A percentile compares a stretch with the other conserved stretches of the same genome.
Evolutionary conservation across 2,888 invertebrate genomes (phyloP).

Genomic region (Busseola fusca): DNA sequence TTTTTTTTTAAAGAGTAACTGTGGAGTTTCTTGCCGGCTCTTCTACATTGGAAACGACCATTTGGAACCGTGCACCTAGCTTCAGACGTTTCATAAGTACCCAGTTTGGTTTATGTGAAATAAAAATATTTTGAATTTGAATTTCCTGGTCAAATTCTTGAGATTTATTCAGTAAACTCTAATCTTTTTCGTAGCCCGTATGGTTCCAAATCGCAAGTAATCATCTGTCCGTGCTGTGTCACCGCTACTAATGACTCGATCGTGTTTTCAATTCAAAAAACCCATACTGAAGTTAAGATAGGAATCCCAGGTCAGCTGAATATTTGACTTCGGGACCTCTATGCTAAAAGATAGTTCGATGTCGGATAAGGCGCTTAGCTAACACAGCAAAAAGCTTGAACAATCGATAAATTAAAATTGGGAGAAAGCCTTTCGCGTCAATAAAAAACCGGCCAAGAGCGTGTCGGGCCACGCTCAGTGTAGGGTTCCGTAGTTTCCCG

Average conservation of each 20-base stretch:
- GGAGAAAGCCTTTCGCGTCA: not conserved
- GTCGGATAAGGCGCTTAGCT: not conserved
- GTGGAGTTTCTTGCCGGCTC: no score
- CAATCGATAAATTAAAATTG: not conserved
- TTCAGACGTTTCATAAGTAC: no score
- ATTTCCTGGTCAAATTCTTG: not conserved
- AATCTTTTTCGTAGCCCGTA: not conserved
- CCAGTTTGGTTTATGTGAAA: no score
- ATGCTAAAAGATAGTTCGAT: not conserved
- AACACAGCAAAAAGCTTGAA: not conserved
- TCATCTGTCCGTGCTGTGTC: not conserved
- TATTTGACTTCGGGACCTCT: not conserved
- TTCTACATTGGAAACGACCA: no score
- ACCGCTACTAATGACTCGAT: constrained; percentile 33
- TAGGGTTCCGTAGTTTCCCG: no score
- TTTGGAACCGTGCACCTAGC: no score
- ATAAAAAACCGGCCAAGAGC: not conserved
- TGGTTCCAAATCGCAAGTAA: not conserved
- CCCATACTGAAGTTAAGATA: not conserved
- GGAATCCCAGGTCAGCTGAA: not conserved
- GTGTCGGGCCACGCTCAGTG: no score
- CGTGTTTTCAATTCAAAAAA: constrained; percentile 14
- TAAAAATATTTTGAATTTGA: no score
- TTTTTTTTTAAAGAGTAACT: no score
- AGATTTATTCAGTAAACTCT: constrained; percentile 1